Percentiles rank a stretch among this genome's conserved stretches.
phyloP scores from a whole-genome alignment of 2,797 vertebrate genomes.

The Anomalospiza imberbis region DNA sequence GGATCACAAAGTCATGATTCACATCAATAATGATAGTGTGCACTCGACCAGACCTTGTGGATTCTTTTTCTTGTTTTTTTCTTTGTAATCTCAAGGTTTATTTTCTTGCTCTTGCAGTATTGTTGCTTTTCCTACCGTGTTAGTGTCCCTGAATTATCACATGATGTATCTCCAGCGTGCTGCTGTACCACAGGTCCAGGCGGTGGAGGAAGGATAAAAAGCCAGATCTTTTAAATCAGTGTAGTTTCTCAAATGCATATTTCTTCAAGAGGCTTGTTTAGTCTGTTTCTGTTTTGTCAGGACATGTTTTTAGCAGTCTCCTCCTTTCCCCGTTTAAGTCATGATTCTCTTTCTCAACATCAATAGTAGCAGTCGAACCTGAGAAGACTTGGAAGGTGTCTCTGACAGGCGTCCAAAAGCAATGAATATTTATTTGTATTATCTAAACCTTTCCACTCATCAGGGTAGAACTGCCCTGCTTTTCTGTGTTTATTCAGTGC shows the following conservation, averaged over 20 bases:
- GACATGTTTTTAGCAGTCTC: neutral
- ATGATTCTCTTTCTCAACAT: neutral
- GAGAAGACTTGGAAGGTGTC: conserved; percentile 24
- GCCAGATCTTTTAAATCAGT: neutral
- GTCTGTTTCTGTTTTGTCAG: conserved; percentile 25
- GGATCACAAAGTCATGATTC: neutral
- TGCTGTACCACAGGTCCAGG: neutral
- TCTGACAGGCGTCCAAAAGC: neutral
- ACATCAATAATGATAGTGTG: neutral
- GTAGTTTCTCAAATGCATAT: neutral
- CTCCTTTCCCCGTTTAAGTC: neutral
- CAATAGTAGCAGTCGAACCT: neutral
- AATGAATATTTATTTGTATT: neutral
- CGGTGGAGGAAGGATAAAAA: neutral
- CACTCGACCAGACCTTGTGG: neutral
- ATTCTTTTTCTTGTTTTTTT: neutral
- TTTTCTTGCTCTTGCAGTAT: conserved; percentile 18
- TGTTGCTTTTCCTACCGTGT: neutral
- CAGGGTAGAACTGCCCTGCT: neutral
- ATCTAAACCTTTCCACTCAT: conserved; percentile 16
- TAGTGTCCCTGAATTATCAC: conserved; percentile 24
- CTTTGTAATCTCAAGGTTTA: conserved; percentile 41
- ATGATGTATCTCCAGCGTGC: neutral
- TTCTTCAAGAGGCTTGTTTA: conserved; percentile 35
- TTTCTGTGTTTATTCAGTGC: conserved; percentile 15